Evolutionary conservation across 2,113 vertebrate genomes (phyloP), one percentile per base, ranked within the genome.

Genomic region (Uropsilus gracilis): DNA sequence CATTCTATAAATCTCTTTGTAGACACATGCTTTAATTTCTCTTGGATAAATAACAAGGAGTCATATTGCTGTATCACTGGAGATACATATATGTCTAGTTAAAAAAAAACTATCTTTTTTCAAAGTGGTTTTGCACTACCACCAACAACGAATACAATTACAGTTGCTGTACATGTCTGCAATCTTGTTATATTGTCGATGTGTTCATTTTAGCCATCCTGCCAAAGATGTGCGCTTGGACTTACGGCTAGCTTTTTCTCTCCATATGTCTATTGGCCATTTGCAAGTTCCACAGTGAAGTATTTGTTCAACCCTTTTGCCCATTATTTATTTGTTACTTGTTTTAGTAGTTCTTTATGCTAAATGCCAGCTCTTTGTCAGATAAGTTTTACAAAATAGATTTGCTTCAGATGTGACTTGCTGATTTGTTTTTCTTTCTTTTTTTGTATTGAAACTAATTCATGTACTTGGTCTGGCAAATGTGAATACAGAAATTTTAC

Each of bases 371-470:
- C 80, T 89, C 28, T 78, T 86, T 84, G 34, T 87, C 59, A 88
- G 34, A 84, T 80, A 76, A 6, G 7, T 73, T 72, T 75, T 83
- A 44, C 28, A 83, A 87, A 90, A 78, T 50, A 59, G 84, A 64
- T 59, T 85, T 18, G 78, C 64, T 44, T 37, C 34, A 14, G 30
- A 34, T 86, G 57, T 64, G 28, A 13, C 28, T 73, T 83, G 22
- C 13, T 50, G 72, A 53, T 89, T 88, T 84, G 55, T 91, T 86
- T 94, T 55, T n/a, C 75, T 61, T n/a, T n/a, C n/a, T n/a, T n/a
- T n/a, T n/a, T n/a, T n/a, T n/a, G n/a, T n/a, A n/a, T n/a, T n/a
- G n/a, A n/a, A n/a, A n/a, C n/a, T n/a, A n/a, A n/a, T n/a, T n/a
- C n/a, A n/a, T n/a, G n/a, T n/a, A n/a, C n/a, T n/a, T n/a, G n/a